phyloP scores from a whole-genome alignment of 2,888 invertebrate species.

The Aquatica leii region DNA sequence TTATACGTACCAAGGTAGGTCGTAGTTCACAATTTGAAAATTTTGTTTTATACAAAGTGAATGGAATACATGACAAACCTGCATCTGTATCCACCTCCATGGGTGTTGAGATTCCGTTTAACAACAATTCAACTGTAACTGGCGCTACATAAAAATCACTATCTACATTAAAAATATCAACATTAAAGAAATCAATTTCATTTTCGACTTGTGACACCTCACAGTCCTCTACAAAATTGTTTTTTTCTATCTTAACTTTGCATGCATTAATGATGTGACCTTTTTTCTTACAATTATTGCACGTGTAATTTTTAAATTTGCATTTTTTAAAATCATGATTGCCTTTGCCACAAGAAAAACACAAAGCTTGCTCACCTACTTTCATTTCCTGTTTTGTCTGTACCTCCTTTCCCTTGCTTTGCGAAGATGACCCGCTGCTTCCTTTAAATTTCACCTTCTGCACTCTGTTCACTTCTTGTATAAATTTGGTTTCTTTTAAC shows the following conservation, averaged over 20 bases:
- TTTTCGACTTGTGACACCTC: too few relatives aligned
- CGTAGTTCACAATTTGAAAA: not conserved
- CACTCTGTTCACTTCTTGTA: too few relatives aligned
- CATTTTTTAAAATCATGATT: not conserved
- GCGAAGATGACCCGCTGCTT: too few relatives aligned
- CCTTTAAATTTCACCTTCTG: too few relatives aligned
- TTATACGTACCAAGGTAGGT: not conserved
- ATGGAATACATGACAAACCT: not conserved
- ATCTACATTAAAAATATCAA: too few relatives aligned
- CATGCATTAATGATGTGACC: not conserved
- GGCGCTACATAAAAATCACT: not conserved
- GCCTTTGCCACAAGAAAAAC: not conserved
- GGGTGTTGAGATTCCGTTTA: too few relatives aligned
- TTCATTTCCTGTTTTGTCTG: not conserved
- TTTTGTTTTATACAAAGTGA: not conserved
- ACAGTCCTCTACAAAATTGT: not conserved
- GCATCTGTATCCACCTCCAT: not conserved
- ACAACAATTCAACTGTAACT: not conserved
- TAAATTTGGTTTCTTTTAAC: too few relatives aligned
- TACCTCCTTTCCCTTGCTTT: not conserved
- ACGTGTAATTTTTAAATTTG: not conserved
- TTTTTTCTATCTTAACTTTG: not conserved
- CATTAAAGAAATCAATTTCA: too few relatives aligned
- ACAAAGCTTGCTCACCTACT: not conserved
- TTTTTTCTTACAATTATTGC: not conserved